Conservation (phyloP, 2,113 vertebrate genomes). For the Panthera tigris region DNA sequence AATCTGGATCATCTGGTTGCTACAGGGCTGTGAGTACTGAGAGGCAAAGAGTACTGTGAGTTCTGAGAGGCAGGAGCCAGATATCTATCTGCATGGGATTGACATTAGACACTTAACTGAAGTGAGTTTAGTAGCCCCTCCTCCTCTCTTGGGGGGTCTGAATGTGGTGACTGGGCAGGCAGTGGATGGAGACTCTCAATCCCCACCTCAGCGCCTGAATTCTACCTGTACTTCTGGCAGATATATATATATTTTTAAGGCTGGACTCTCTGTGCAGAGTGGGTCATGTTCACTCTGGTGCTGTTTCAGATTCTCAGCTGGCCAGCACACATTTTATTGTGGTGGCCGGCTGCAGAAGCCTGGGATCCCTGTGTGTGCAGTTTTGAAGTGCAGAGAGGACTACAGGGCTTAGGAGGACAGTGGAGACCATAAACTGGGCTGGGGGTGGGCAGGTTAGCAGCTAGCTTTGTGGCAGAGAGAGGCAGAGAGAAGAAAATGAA, state of each 20-base stretch:
- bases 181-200: neutral
- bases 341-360: neutral
- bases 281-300: neutral
- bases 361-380: neutral
- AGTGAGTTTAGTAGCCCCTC: neutral
- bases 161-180: neutral
- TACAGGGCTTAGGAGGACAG: neutral
- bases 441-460: neutral
- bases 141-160: neutral
- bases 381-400: neutral
- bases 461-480: neutral
- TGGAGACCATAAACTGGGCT: neutral
- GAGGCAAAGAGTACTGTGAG: neutral
- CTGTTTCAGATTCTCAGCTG: slow-evolving; percentile 4
- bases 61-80: neutral
- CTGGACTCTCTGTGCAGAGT: neutral
- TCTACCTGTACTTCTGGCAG: neutral
- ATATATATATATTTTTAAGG: neutral
- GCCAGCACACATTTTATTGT: neutral
- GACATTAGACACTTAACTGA: neutral
- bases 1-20: neutral
- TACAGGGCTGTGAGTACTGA: neutral
- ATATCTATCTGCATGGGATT: neutral
- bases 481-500: neutral
- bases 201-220: neutral